phyloP scores from a whole-genome alignment of 2,888 invertebrate genomes.

The Drosophila diplacantha region DNA sequence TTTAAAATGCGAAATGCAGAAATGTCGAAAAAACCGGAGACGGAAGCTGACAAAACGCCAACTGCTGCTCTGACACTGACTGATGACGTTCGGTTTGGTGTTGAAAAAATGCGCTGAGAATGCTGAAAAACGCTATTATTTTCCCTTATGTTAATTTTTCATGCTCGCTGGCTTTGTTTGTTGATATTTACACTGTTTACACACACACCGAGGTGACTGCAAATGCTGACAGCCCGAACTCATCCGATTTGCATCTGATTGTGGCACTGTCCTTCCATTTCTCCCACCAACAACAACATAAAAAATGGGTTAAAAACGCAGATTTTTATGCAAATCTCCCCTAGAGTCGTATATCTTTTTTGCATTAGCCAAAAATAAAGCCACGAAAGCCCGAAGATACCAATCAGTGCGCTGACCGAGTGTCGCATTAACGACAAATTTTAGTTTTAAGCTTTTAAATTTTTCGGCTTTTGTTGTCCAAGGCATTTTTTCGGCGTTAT shows the following conservation, averaged over 20 bases:
- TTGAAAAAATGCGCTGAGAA: conserved; percentile 22
- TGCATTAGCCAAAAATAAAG: conserved; percentile 31
- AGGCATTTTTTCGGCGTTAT: conserved; percentile 33
- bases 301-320: conserved; percentile 37
- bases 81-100: conserved; percentile 55
- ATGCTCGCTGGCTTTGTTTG: conserved; percentile 47
- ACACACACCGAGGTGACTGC: conserved; percentile 6
- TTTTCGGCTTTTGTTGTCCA: conserved; percentile 40
- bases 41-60: conserved; percentile 72
- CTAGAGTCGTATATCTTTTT: conserved; percentile 40
- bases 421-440: conserved; percentile 69
- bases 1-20: conserved; percentile 36
- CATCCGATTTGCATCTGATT: conserved; percentile 26
- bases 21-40: conserved; percentile 17
- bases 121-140: conserved; percentile 15
- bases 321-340: conserved; percentile 37
- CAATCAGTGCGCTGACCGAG: conserved; percentile 44
- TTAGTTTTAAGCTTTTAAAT: conserved; percentile 70
- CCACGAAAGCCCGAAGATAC: conserved; percentile 27
- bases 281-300: conserved; percentile 7
- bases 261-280: background rate
- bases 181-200: conserved; percentile 35
- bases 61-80: conserved; percentile 66
- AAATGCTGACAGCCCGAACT: conserved; percentile 40
- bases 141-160: conserved; percentile 67